Evolutionary conservation across 2,113 vertebrate genomes (phyloP).

Genomic region (Proteles cristata): DNA sequence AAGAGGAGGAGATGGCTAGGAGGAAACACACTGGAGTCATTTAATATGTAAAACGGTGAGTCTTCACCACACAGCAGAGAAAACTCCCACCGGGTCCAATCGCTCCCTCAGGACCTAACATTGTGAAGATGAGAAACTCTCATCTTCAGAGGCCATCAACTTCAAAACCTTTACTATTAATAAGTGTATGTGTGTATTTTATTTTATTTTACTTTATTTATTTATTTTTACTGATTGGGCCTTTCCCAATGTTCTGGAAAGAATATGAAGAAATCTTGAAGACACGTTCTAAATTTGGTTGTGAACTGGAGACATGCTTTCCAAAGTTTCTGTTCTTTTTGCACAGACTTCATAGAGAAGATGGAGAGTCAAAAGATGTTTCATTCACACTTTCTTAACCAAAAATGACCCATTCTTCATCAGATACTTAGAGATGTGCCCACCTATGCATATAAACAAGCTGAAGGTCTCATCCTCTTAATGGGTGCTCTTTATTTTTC

Average conservation of each 20-base stretch:
- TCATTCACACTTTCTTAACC: not conserved
- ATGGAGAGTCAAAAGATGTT: not conserved
- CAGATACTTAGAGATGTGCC: not conserved
- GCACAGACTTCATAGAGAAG: not conserved
- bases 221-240: not conserved
- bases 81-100: not conserved
- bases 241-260: not conserved
- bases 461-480: not conserved
- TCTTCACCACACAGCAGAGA: not conserved
- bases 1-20: not conserved
- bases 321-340: not conserved
- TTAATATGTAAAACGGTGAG: not conserved
- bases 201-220: not conserved
- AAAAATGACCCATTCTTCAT: not conserved
- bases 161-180: not conserved
- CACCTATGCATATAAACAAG: not conserved
- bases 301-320: slow-evolving; percentile 1
- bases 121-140: not conserved
- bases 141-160: not conserved
- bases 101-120: not conserved
- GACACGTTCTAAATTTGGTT: not conserved
- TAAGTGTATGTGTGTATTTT: not conserved
- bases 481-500: not conserved
- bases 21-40: not conserved
- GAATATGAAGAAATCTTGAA: not conserved